phyloP scores from a whole-genome alignment of 2,888 invertebrate species.

The Drosophila fungiperda region DNA sequence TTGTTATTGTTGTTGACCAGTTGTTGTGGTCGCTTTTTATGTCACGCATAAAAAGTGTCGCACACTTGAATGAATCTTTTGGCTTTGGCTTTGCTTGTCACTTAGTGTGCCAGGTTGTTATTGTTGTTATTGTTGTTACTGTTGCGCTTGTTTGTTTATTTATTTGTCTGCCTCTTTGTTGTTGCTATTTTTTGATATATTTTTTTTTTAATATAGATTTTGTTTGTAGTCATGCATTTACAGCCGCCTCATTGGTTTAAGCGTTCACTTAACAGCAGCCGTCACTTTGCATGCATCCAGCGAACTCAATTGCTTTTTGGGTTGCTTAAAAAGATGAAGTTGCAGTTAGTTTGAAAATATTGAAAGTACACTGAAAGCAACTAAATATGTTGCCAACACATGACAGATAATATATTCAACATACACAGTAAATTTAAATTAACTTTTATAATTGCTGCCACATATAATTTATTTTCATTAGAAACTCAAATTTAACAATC shows the following conservation, averaged over 20 bases:
- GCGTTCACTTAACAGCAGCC: conserved; percentile 72
- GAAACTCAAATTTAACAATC: not conserved
- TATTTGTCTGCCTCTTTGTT: conserved; percentile 45
- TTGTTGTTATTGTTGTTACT: conserved; percentile 16
- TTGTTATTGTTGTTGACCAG: conserved; percentile 45
- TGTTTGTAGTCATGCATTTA: conserved; percentile 42
- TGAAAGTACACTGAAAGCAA: conserved; percentile 47
- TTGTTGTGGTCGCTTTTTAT: conserved; percentile 51
- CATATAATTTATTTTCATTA: not conserved
- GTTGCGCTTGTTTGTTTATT: conserved; percentile 71
- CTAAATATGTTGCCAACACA: conserved; percentile 29
- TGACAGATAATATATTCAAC: conserved; percentile 15
- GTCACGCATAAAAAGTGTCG: conserved; percentile 77
- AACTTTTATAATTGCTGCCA: not conserved
- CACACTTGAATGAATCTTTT: conserved; percentile 75
- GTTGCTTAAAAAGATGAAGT: conserved; percentile 43
- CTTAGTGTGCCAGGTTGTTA: conserved; percentile 32
- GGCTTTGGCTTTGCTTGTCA: conserved; percentile 40
- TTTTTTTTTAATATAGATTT: not conserved
- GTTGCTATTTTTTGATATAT: not conserved
- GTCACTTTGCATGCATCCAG: conserved; percentile 43
- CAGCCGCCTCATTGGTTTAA: conserved; percentile 65
- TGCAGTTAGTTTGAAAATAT: conserved; percentile 41
- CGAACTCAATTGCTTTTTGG: conserved; percentile 17
- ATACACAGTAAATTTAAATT: not conserved